Evolutionary conservation across 2,888 invertebrate genomes (phyloP).

Genomic region (Sepioteuthis lessoniana): DNA sequence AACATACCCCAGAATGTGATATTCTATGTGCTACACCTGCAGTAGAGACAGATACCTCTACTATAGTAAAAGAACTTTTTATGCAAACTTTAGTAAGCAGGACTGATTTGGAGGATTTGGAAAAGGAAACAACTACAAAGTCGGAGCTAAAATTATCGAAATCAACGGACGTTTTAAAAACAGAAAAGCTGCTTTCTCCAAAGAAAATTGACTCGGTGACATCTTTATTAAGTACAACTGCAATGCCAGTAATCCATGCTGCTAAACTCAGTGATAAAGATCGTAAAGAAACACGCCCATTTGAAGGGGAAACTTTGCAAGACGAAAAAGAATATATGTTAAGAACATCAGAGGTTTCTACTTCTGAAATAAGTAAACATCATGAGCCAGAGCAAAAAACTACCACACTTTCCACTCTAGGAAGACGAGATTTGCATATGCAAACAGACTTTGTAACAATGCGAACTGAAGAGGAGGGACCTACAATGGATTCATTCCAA

Average conservation of each 20-base stretch:
- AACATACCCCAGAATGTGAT: neutral
- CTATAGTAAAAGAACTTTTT: neutral
- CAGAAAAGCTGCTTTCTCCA: neutral
- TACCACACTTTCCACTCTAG: neutral
- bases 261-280: neutral
- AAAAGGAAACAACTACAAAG: neutral
- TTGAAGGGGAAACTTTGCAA: neutral
- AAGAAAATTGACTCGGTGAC: neutral
- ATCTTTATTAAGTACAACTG: neutral
- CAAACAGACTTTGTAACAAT: neutral
- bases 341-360: neutral
- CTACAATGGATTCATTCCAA: neutral
- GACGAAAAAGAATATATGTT: neutral
- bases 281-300: neutral
- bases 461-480: neutral
- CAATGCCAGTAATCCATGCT: neutral
- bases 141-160: neutral
- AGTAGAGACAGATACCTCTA: neutral
- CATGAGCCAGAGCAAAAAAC: neutral
- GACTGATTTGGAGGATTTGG: neutral
- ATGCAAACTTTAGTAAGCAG: neutral
- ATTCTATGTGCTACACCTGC: neutral
- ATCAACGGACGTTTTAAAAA: neutral
- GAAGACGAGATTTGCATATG: neutral
- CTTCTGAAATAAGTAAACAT: neutral